A percentile compares a stretch with the other conserved stretches of the same genome.
These are phyloP conservation scores for Poecile montanus DNA, from an alignment of 2,797 vertebrate genomes.

Conservation along the genomic window DNA sequence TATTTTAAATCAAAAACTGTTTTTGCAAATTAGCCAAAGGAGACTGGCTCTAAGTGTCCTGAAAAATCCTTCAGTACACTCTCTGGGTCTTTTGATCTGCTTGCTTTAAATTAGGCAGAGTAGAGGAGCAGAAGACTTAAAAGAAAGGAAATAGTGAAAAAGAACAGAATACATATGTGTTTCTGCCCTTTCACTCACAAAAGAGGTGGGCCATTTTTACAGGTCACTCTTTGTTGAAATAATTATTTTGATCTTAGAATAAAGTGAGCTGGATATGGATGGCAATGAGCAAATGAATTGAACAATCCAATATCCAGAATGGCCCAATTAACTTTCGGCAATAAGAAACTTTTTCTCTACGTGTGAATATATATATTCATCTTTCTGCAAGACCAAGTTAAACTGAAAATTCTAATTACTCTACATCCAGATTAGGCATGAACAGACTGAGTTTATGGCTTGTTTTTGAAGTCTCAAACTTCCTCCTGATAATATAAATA, in stretches of 20 bases:
- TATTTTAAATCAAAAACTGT: constrained; percentile 70
- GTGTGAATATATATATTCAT: not conserved
- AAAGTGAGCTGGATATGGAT: not conserved
- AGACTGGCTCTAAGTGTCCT: constrained; percentile 56
- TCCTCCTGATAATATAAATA: not conserved
- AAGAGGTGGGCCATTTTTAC: not conserved
- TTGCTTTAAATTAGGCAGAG: constrained; percentile 23
- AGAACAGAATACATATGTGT: fast-evolving
- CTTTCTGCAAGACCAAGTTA: not conserved
- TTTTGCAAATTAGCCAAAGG: constrained; percentile 73
- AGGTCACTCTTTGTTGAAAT: not conserved
- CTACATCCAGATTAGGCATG: not conserved
- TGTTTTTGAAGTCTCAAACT: not conserved
- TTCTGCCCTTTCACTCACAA: not conserved
- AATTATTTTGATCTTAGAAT: not conserved
- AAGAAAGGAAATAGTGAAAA: not conserved
- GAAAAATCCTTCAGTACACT: constrained; percentile 63
- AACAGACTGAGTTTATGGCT: not conserved
- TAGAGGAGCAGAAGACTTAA: not conserved
- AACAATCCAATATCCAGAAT: not conserved
- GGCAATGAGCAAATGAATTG: not conserved
- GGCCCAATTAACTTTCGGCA: not conserved
- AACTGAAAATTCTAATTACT: not conserved
- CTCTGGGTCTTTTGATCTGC: constrained; percentile 30
- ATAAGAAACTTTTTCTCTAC: not conserved